Conservation (phyloP, 2,888 invertebrate species). For the Heliconius erato region DNA sequence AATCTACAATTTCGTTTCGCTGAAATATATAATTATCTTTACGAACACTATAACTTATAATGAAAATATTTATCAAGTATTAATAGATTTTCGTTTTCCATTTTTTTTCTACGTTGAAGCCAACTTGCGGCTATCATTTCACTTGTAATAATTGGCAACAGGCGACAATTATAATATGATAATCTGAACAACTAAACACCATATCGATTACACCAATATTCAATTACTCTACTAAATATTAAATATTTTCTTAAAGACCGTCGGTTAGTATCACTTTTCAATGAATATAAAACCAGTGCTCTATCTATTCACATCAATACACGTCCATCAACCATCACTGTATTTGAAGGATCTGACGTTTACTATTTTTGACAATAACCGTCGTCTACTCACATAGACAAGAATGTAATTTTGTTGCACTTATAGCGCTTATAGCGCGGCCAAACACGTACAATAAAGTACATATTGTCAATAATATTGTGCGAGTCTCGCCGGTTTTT, state of each 20-base stretch:
- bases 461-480: too few species aligned
- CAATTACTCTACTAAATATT: not conserved
- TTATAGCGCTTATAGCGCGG: too few species aligned
- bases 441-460: too few species aligned
- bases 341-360: not conserved
- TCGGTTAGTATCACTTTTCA: conserved; percentile 6
- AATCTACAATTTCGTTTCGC: not conserved
- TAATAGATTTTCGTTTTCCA: not conserved
- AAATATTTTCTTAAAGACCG: too few species aligned
- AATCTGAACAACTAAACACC: not conserved
- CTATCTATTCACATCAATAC: not conserved
- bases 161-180: not conserved
- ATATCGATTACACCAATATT: not conserved
- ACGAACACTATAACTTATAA: not conserved
- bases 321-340: not conserved
- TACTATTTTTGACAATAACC: conserved; percentile 17
- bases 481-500: too few species aligned
- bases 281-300: not conserved
- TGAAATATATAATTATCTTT: not conserved
- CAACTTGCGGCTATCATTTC: not conserved
- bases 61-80: not conserved
- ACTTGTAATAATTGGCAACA: conserved; percentile 9
- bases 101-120: conserved; percentile 4
- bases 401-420: too few species aligned
- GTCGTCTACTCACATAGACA: not conserved